Base-by-base conservation (phyloP, 92 coral and sea anemone genomes). In the Phymanthus crucifer region DNA sequence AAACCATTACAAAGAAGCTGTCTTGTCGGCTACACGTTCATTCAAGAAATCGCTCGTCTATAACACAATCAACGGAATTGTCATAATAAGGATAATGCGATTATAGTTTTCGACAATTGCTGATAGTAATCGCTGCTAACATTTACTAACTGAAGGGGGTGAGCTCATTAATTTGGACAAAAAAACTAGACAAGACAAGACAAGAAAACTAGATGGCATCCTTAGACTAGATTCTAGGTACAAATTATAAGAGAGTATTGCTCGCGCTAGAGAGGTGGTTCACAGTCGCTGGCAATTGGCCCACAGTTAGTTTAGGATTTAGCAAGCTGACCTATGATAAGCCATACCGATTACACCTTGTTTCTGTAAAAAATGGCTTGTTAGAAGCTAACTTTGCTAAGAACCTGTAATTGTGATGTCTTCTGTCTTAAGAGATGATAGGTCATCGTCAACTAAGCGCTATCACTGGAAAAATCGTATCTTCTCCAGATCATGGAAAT, bases 21-120 rank as follows among this genome's bases (percentile, higher is more conserved):
- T n/a, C 26, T 24, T 57, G 4, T 61, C 68, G 19, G 17, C 33
- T 61, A 61, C 16, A 24, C 32, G 17, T 29, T 12, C 68, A 27
- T 61, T 24, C 16, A 61, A 57, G 32, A 76, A 76, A 76, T 77
- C 73, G 65, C 24, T 77, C 72, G 46, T 37, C 72, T 77, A 65
- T 58, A 64, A 77, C 64, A 5, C 57, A 40, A 77, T 61, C 40
- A 64, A 3, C 19, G 18, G 21, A 27, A 52, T 52, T 52, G 10
- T 21, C 2, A 27, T n/a, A 24, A 54, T 54, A 11, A 54, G 27
- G 46, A 4, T 36, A 40, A 40, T n/a, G 40, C 34, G 37, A 61
- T 77, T 77, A 26, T 27, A 32, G 14, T 68, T 18, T 50, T 64
- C 58, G 46, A 40, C 81, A 32, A 77, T 75, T 54, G 33, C 34